Evolutionary conservation across 1,140 invertebrate genomes (phyloP).

Genomic region (Calycopis cecrops): DNA sequence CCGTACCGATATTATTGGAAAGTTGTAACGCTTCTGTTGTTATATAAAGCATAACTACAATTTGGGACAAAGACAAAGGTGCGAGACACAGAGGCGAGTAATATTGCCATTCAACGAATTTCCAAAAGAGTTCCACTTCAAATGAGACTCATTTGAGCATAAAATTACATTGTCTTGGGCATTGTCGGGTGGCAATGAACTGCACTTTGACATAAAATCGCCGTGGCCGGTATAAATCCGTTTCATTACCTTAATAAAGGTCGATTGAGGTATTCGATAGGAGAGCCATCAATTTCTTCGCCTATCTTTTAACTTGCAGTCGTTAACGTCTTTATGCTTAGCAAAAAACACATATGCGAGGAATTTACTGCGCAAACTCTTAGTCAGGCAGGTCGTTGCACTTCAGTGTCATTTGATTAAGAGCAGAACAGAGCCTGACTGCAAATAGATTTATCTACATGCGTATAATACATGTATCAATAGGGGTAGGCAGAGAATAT

Average conservation of each 20-base stretch:
- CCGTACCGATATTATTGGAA: conserved; percentile 33
- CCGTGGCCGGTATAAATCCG: conserved; percentile 68
- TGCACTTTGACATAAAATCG: conserved; percentile 74
- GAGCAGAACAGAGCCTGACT: no score
- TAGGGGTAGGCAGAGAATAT: no score
- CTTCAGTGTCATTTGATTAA: no score
- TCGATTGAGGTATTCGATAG: conserved; percentile 66
- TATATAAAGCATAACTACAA: conserved; percentile 70
- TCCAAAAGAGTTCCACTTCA: conserved; percentile 67
- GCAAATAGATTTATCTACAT: no score
- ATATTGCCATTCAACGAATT: conserved; percentile 70
- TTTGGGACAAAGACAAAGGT: conserved; percentile 59
- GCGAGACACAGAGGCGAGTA: conserved; percentile 45
- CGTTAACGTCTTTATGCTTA: conserved; percentile 47
- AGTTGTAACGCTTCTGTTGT: conserved; percentile 63
- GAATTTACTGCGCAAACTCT: conserved; percentile 18
- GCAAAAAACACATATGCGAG: conserved; percentile 33
- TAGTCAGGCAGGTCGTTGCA: not conserved
- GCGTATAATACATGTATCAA: no score
- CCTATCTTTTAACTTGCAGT: conserved; percentile 53
- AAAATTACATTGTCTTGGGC: conserved; percentile 73
- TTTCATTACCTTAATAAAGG: conserved; percentile 73
- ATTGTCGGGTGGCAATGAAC: conserved; percentile 72
- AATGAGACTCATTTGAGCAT: conserved; percentile 67
- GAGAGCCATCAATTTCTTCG: conserved; percentile 59